These are phyloP conservation scores for Lottia gigantea DNA, from an alignment of 2,888 invertebrate genomes.

Conservation along the genomic window DNA sequence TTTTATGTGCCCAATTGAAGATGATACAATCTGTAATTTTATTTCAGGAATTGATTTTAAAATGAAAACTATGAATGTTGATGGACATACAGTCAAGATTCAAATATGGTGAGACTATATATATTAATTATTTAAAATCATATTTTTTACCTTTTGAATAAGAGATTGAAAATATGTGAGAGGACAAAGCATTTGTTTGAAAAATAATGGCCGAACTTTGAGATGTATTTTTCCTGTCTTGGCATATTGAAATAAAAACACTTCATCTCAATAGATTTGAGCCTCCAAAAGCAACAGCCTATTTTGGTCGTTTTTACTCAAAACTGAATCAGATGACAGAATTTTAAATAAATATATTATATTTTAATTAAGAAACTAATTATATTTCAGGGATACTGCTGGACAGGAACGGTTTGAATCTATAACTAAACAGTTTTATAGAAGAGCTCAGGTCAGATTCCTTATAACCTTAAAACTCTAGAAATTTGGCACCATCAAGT, in stretches of 20 bases:
- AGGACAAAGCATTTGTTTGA: too few relatives aligned
- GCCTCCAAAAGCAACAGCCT: too few relatives aligned
- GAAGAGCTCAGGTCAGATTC: constrained; percentile 56
- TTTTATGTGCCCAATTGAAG: too few relatives aligned
- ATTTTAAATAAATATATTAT: neutral
- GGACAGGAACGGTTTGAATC: constrained; percentile 61
- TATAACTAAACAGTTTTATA: constrained; percentile 60
- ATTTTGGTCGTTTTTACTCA: too few relatives aligned
- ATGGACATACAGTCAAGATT: constrained; percentile 47
- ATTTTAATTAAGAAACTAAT: too few relatives aligned
- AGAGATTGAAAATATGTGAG: too few relatives aligned
- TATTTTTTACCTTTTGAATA: too few relatives aligned
- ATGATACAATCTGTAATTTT: neutral
- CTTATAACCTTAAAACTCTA: neutral
- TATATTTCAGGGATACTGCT: constrained; percentile 54
- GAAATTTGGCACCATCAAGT: neutral
- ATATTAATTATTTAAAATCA: neutral
- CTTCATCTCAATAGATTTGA: too few relatives aligned
- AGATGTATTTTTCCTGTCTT: too few relatives aligned
- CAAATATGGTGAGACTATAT: constrained; percentile 54
- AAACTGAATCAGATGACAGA: too few relatives aligned
- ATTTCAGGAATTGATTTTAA: constrained; percentile 58
- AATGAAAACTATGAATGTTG: constrained; percentile 51
- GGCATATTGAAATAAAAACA: too few relatives aligned
- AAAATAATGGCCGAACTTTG: too few relatives aligned